phyloP scores from a whole-genome alignment of 1,140 invertebrate genomes.

The Drosophila santomea region DNA sequence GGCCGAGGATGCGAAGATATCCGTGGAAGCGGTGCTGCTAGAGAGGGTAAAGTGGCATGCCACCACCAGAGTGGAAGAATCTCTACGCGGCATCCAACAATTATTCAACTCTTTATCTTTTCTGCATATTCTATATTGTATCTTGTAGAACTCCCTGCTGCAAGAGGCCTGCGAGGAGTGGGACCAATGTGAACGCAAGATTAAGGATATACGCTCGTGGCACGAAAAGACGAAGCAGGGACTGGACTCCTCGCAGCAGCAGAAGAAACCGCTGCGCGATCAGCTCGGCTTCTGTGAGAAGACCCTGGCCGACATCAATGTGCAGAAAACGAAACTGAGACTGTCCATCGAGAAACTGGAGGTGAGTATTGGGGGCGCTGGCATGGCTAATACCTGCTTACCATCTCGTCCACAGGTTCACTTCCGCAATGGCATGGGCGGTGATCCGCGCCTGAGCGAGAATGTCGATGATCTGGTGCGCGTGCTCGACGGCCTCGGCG shows the following conservation, averaged over 20 bases:
- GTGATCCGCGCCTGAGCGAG: slow-evolving; percentile 90
- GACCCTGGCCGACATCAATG: slow-evolving; percentile 93
- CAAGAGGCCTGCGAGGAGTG: slow-evolving; percentile 97
- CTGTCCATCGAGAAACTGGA: slow-evolving; percentile 97
- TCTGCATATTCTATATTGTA: not conserved
- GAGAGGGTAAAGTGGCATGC: slow-evolving; percentile 88
- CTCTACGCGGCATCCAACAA: no score
- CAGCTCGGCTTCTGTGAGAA: slow-evolving; percentile 94
- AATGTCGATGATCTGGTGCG: slow-evolving; percentile 89
- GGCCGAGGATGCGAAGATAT: slow-evolving; percentile 93
- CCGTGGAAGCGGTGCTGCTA: slow-evolving; percentile 92
- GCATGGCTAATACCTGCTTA: slow-evolving; percentile 23
- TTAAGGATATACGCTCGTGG: slow-evolving; percentile 95
- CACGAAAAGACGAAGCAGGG: slow-evolving; percentile 93
- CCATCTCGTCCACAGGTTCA: slow-evolving; percentile 88
- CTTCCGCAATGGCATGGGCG: slow-evolving; percentile 93
- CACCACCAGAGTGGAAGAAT: no score
- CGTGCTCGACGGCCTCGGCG: slow-evolving; percentile 88
- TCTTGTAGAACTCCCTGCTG: slow-evolving; percentile 90
- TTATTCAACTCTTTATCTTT: no score
- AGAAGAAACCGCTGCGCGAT: slow-evolving; percentile 93
- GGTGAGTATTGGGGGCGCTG: slow-evolving; percentile 85
- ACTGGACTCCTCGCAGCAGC: slow-evolving; percentile 92
- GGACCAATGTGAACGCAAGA: slow-evolving; percentile 97
- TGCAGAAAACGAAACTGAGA: slow-evolving; percentile 95